Base-by-base conservation (phyloP, 2,113 vertebrate species). In the Genyomyrus donnyi region DNA sequence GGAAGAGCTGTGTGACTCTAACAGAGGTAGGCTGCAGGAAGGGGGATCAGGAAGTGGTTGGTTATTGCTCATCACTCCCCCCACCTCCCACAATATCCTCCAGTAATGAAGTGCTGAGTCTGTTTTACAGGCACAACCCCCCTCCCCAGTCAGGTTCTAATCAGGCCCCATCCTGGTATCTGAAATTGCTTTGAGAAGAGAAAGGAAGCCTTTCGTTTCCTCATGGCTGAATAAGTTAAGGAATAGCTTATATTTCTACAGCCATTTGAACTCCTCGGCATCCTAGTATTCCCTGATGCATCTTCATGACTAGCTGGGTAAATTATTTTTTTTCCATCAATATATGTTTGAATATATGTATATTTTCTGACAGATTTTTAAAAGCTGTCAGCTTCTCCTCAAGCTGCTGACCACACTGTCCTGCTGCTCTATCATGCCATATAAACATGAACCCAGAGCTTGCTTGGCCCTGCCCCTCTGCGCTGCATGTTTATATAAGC, bases 1-100 rank as follows among this genome's bases (percentile, higher is more conserved):
- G 50, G 66, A 15, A 45, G 35, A 50, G 85, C 45, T 39, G 46
- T 31, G 87, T 62, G 24, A 17, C 3, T 35, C 49, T 90, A 52
- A 77, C 87, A 19, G 49, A 27, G 19, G 15, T 31, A 42, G n/a
- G 88, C n/a, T 19, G 48, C 42, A 27, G 45, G 21, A 24, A 21
- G 56, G n/a, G 49, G 56, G 74, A n/a, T 19, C 49, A 19, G 86
- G 35, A 66, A 21, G 7, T 90, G 27, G 52, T 24, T 74, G 48
- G 58, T 77, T 87, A 90, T 88, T 88, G 85, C 86, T 85, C 45
- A 46, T 84, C 45, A 24, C 35, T 24, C 24, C 45, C 83, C n/a
- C 17, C 77, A 45, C 39, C 39, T n/a, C 21, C 19, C 45, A n/a
- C 24, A 39, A 42, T 42, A 83, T 46, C 77, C 77, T 83, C 6